Evolutionary conservation across 2,113 vertebrate species (phyloP).

Genomic region (Cyphomyrus discorhynchus): DNA sequence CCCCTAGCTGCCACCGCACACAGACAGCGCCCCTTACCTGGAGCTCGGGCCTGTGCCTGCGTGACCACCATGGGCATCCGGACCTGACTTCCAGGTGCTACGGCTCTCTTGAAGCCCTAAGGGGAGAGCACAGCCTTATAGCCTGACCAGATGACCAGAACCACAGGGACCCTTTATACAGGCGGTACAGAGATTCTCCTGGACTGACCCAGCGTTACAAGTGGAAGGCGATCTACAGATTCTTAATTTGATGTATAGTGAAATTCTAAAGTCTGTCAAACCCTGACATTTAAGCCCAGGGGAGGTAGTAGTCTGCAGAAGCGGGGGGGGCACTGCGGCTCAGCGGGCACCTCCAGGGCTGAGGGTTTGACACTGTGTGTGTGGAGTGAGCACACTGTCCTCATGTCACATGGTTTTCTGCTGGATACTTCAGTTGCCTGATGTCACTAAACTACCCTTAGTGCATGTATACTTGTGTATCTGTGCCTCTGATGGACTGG

Average conservation of each 20-base stretch:
- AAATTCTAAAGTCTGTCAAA: background rate
- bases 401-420: background rate
- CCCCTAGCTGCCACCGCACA: background rate
- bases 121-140: background rate
- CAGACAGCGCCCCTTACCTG: conserved; percentile 44
- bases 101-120: conserved; percentile 56
- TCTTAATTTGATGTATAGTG: background rate
- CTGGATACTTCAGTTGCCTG: background rate
- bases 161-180: background rate
- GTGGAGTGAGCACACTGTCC: background rate
- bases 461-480: background rate
- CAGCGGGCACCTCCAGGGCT: background rate
- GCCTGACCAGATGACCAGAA: background rate
- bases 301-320: background rate
- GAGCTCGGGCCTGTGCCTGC: conserved; percentile 56
- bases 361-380: background rate
- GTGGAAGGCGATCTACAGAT: background rate
- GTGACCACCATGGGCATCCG: conserved; percentile 64
- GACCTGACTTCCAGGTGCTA: conserved; percentile 58
- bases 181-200: background rate
- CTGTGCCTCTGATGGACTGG: background rate
- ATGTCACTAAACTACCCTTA: background rate
- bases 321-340: background rate
- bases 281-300: background rate
- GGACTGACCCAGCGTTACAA: background rate